A percentile compares a stretch with the other conserved stretches of the same genome.
Evolutionary conservation across 2,888 invertebrate genomes (phyloP).

Genomic region (Parnassius smintheus): DNA sequence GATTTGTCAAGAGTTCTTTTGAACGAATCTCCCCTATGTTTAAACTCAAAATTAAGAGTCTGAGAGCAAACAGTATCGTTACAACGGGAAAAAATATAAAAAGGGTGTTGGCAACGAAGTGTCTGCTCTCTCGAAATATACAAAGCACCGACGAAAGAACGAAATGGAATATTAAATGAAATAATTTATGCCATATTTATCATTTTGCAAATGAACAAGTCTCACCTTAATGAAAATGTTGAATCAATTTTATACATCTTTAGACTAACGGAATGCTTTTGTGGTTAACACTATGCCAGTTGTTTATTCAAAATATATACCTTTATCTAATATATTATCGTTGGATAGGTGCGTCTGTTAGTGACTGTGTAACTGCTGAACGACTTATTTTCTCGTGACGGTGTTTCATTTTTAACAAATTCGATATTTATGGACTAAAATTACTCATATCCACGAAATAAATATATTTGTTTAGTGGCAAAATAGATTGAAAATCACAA

Average conservation of each 20-base stretch:
- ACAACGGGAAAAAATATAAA: constrained; percentile 58
- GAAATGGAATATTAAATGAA: constrained; percentile 82
- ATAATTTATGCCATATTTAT: constrained; percentile 82
- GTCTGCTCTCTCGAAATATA: constrained; percentile 65
- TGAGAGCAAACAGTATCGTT: constrained; percentile 73
- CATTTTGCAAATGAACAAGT: constrained; percentile 79
- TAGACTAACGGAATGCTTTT: constrained; percentile 5
- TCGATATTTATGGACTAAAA: too few relatives aligned
- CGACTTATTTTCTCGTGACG: too few relatives aligned
- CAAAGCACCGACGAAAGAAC: constrained; percentile 69
- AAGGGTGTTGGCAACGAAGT: constrained; percentile 72
- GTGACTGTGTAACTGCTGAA: too few relatives aligned
- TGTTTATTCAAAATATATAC: too few relatives aligned
- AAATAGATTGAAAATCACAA: too few relatives aligned
- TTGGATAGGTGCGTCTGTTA: too few relatives aligned
- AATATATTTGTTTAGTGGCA: too few relatives aligned
- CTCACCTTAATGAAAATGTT: constrained; percentile 78
- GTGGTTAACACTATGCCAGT: too few relatives aligned
- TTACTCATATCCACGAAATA: too few relatives aligned
- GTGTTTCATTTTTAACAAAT: too few relatives aligned
- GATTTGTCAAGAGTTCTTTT: constrained; percentile 68
- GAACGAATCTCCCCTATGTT: constrained; percentile 68
- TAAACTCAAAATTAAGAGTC: constrained; percentile 76
- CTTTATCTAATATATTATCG: too few relatives aligned
- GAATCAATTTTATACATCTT: constrained; percentile 46